Conservation (phyloP, 2,113 vertebrate species). For the Cygnus atratus region DNA sequence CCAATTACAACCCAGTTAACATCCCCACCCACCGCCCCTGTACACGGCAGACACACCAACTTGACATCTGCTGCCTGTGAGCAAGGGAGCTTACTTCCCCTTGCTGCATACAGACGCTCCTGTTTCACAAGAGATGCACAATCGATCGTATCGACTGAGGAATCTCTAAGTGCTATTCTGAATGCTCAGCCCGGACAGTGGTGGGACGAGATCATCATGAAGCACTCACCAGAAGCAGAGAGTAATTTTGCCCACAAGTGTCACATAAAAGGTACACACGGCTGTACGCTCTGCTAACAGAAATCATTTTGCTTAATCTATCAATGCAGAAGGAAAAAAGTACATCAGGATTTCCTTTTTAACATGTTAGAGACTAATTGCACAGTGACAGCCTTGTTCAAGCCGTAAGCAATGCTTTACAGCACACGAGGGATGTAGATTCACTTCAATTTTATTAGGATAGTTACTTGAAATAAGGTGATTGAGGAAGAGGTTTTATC, state of each 20-base stretch:
- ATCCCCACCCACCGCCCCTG: background rate
- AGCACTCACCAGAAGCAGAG: background rate
- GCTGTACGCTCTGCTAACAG: background rate
- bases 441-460: conserved; percentile 9
- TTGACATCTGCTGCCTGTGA: background rate
- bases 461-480: background rate
- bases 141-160: accelerated
- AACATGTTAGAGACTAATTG: background rate
- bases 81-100: background rate
- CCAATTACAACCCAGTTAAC: background rate
- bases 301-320: background rate
- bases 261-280: accelerated
- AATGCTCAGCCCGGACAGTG: background rate
- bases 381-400: background rate
- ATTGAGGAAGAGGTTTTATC: background rate
- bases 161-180: background rate
- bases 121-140: accelerated
- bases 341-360: background rate
- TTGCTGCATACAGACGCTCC: background rate
- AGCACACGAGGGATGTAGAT: background rate
- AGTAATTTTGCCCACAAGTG: background rate
- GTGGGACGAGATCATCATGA: background rate
- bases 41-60: background rate
- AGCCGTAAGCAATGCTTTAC: background rate
- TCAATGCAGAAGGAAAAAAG: background rate